Percentiles rank a stretch among this genome's conserved stretches.
Conservation (phyloP, 2,113 vertebrate species). For the Paramormyrops kingsleyae region DNA sequence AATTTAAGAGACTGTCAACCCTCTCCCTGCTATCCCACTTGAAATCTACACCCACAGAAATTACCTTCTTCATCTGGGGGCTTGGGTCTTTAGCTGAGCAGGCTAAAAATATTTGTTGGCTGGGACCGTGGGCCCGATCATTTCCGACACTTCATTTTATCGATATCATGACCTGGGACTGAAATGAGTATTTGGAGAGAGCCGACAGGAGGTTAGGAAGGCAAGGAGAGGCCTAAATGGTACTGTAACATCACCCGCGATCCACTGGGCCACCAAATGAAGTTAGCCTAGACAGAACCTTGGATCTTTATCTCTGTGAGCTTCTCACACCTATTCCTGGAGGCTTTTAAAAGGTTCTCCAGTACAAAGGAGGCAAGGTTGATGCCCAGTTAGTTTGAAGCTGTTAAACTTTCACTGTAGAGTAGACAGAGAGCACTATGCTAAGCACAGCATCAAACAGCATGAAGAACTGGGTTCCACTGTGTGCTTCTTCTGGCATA, state of each 20-base stretch:
- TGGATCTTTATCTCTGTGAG: background rate
- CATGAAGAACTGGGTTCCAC: background rate
- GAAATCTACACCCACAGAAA: background rate
- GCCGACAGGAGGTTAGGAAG: background rate
- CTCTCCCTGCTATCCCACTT: background rate
- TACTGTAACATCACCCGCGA: background rate
- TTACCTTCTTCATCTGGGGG: background rate
- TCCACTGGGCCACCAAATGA: background rate
- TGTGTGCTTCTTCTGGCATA: background rate
- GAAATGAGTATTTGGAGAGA: background rate
- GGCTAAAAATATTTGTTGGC: background rate
- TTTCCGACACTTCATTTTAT: background rate
- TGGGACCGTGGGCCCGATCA: background rate
- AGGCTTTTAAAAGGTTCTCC: background rate
- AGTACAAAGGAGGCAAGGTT: background rate
- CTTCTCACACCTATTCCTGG: background rate
- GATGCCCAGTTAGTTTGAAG: background rate
- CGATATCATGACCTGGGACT: background rate
- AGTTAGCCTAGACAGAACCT: background rate
- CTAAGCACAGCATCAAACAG: background rate
- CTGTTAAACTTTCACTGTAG: background rate
- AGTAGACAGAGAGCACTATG: background rate
- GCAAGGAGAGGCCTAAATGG: background rate
- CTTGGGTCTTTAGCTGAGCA: background rate
- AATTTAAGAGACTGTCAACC: background rate